Base-by-base conservation (phyloP, 2,797 vertebrate species). In the Sandelia bainsii region DNA sequence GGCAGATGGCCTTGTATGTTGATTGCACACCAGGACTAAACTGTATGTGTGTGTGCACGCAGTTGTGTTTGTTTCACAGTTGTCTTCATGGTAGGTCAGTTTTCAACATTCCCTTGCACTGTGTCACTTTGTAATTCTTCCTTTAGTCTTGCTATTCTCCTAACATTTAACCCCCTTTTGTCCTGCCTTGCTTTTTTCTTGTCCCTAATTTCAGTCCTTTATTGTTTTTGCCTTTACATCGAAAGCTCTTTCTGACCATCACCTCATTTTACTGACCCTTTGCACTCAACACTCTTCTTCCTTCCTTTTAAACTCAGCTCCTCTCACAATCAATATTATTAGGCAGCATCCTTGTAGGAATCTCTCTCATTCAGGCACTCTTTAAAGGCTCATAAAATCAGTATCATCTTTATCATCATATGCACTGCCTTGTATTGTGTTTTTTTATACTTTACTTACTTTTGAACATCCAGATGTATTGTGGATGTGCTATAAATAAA, bases 1-100 rank as follows among this genome's bases (percentile, higher is more conserved):
- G 53, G 64, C 71, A 76, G 65, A 80, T 64, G 58, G 62, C 58
- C 51, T 69, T 70, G 52, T 64, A 46, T 69, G 81, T 68, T 73
- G 27, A 62, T 57, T 56, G n/a, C 49, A 40, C 48, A 68, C 56
- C 19, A 17, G 44, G 62, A 20, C 34, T 22, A 7, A 39, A 61
- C 13, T 61, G 57, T 72, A 16, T 67, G 23, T 45, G 10, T 49
- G 54, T 46, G 19, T 20, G 40, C 5, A 5, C 6, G 8, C 6
- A 16, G 40, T 14, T 81, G 54, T 60, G 52, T 64, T 37, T 57
- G 56, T 51, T 12, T 20, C 62, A 63, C 52, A 59, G 5, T 78
- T 7, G 52, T 62, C 75, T 81, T 32, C 22, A 10, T 77, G 49
- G 34, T 58, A 42, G 72, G 62, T 73, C 66, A 42, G 72, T 59